A percentile compares a stretch with the other conserved stretches of the same genome.
These are phyloP conservation scores for Neotoxoptera formosana DNA, from an alignment of 1,140 invertebrate species.

Conservation along the genomic window DNA sequence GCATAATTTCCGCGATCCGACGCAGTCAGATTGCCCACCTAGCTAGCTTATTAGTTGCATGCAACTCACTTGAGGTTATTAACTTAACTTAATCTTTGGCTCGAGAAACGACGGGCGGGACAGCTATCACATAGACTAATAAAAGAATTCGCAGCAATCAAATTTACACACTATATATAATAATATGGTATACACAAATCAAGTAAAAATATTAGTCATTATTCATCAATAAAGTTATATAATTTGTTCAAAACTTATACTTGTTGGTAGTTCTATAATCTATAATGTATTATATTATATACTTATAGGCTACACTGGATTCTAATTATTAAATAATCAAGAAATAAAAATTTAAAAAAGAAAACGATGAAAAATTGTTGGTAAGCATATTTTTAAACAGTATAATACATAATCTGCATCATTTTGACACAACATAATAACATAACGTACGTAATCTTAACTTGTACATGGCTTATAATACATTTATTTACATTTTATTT, in stretches of 20 bases:
- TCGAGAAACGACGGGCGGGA: too few species aligned
- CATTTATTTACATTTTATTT: conserved; percentile 32
- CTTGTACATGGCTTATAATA: conserved; percentile 19
- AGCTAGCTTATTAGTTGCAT: too few species aligned
- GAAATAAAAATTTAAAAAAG: background rate
- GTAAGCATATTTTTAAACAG: background rate
- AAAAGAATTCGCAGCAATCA: too few species aligned
- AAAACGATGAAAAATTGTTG: background rate
- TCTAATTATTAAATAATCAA: conserved; percentile 36
- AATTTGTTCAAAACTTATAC: background rate
- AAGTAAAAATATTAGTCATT: background rate
- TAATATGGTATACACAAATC: background rate
- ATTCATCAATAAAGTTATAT: background rate
- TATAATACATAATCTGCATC: background rate
- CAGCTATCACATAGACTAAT: too few species aligned
- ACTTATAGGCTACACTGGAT: background rate
- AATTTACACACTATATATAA: background rate
- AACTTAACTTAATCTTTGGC: too few species aligned
- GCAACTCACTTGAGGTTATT: too few species aligned
- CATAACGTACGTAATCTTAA: background rate
- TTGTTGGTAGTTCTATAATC: background rate
- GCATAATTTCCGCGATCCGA: too few species aligned
- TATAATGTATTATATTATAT: background rate
- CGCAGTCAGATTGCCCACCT: too few species aligned
- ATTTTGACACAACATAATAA: background rate